Percentiles rank a stretch among this genome's conserved stretches.
Evolutionary conservation across 2,797 vertebrate species (phyloP).

Genomic region (Tenualosa thibaudeaui): DNA sequence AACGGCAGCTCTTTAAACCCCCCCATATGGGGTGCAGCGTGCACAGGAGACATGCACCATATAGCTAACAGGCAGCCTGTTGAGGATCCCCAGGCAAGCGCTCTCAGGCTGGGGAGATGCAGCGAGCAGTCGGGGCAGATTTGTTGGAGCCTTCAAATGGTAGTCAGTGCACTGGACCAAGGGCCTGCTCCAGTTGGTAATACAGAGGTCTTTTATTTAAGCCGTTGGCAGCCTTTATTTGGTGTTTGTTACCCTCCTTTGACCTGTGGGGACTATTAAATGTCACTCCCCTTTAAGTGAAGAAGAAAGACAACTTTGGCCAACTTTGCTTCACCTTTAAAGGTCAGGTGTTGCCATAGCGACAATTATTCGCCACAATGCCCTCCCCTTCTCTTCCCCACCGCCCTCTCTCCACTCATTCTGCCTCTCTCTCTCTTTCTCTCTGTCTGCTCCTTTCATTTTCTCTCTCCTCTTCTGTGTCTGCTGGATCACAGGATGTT

Average conservation of each 20-base stretch:
- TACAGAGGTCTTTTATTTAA: constrained; percentile 62
- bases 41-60: not conserved
- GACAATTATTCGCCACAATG: constrained; percentile 46
- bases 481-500: constrained; percentile 49
- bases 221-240: constrained; percentile 70
- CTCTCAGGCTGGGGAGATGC: not conserved
- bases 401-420: constrained; percentile 38
- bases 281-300: constrained; percentile 76
- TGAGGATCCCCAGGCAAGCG: not conserved
- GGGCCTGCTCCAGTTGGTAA: constrained; percentile 51
- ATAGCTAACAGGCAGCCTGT: not conserved
- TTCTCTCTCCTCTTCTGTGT: not conserved
- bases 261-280: constrained; percentile 79
- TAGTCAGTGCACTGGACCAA: constrained; percentile 24
- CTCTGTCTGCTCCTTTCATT: constrained; percentile 25
- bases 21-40: not conserved
- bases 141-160: not conserved
- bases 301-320: constrained; percentile 77
- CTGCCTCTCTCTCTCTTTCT: constrained; percentile 36
- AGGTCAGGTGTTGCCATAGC: constrained; percentile 71
- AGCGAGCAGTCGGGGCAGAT: not conserved
- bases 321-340: constrained; percentile 73
- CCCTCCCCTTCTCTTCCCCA: constrained; percentile 19
- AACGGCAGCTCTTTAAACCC: not conserved
- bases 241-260: constrained; percentile 76